Evolutionary conservation across 35 echinoderm and acorn worm species (phyloP).

Genomic region (Patiria miniata): DNA sequence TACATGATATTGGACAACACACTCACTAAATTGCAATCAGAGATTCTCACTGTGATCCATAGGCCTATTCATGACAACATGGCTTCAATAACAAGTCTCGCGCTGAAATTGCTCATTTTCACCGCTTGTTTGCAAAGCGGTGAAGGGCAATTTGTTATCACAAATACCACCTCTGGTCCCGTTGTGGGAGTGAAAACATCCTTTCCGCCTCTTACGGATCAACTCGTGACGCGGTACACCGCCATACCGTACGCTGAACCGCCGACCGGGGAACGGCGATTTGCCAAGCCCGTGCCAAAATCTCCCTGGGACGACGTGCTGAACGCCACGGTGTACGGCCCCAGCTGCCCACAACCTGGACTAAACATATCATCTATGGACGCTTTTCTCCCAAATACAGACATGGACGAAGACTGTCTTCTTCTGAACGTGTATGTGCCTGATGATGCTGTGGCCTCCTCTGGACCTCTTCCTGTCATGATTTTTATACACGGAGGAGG

Average conservation of each 20-base stretch:
- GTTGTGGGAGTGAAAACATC: neutral
- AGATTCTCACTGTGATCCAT: too few relatives aligned
- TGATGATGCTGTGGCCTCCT: neutral
- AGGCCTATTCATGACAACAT: too few relatives aligned
- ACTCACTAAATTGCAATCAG: too few relatives aligned
- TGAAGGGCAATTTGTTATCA: neutral
- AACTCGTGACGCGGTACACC: neutral
- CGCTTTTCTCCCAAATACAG: too few relatives aligned
- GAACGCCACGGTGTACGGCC: slow-evolving; percentile 60
- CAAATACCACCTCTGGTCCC: neutral
- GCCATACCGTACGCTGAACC: slow-evolving; percentile 83
- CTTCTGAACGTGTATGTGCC: slow-evolving; percentile 66
- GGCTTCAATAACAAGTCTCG: too few relatives aligned
- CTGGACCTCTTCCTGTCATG: slow-evolving; percentile 31
- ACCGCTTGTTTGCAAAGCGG: too few relatives aligned
- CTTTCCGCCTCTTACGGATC: neutral
- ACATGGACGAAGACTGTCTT: slow-evolving; percentile 74
- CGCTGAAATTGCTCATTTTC: neutral
- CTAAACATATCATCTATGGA: too few relatives aligned
- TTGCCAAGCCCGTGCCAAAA: slow-evolving; percentile 54
- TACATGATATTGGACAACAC: too few relatives aligned
- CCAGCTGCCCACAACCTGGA: slow-evolving; percentile 50
- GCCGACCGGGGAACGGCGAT: slow-evolving; percentile 63
- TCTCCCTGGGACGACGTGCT: slow-evolving; percentile 36
- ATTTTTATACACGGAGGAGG: slow-evolving; percentile 39